These are phyloP conservation scores for Xestia rhomboidea DNA, from an alignment of 2,888 invertebrate genomes.

Conservation along the genomic window DNA sequence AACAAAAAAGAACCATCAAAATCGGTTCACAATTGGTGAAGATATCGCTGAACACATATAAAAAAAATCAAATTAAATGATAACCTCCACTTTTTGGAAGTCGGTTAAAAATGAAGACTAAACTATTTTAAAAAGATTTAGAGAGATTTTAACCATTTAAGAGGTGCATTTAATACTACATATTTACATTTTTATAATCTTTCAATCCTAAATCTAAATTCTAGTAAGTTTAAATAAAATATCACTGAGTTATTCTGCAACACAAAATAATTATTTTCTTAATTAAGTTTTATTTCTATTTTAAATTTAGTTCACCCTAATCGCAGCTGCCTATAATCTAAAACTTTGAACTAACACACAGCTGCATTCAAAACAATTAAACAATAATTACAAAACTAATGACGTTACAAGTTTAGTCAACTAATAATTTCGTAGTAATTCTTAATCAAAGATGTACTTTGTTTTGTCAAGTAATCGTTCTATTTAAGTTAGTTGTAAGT, in stretches of 20 bases:
- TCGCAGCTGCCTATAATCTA: neutral
- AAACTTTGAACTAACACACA: slow-evolving; percentile 25
- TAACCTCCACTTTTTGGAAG: no score
- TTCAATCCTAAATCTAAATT: neutral
- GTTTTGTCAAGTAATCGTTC: slow-evolving; percentile 12
- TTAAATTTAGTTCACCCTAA: neutral
- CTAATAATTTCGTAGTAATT: slow-evolving; percentile 34
- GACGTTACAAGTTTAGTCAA: slow-evolving; percentile 15
- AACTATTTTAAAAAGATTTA: neutral
- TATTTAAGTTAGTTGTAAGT: neutral
- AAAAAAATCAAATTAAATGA: no score
- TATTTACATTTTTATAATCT: neutral
- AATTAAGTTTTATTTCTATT: neutral
- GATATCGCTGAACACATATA: no score
- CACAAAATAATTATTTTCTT: neutral
- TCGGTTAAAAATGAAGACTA: no score
- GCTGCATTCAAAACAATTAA: slow-evolving; percentile 30
- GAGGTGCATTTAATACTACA: neutral
- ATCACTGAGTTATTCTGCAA: slow-evolving; percentile 1
- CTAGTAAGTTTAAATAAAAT: no score
- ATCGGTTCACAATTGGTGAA: no score
- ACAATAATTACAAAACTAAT: slow-evolving; percentile 28
- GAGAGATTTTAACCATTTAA: neutral
- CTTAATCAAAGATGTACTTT: slow-evolving; percentile 25
- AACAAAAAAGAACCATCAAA: no score